Evolutionary conservation across 1,140 invertebrate genomes (phyloP).

Genomic region (Cataglyphis hispanica): DNA sequence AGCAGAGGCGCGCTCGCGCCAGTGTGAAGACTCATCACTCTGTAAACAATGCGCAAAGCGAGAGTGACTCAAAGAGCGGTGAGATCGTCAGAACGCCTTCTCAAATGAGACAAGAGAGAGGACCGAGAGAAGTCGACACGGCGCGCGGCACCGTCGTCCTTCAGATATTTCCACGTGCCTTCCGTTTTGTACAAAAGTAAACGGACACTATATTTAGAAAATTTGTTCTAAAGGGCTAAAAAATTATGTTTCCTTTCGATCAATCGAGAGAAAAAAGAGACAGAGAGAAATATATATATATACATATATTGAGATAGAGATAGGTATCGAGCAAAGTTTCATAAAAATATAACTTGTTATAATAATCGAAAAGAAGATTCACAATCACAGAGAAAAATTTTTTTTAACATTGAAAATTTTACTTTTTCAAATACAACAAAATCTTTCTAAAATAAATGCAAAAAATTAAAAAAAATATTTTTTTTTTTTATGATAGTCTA

Average conservation of each 20-base stretch:
- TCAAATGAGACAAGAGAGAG: slow-evolving; percentile 58
- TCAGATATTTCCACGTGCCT: slow-evolving; percentile 69
- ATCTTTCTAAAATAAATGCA: background rate
- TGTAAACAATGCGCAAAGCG: slow-evolving; percentile 84
- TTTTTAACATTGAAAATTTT: background rate
- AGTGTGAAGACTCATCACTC: slow-evolving; percentile 86
- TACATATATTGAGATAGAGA: no score
- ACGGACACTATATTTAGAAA: slow-evolving; percentile 45
- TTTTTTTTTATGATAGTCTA: background rate
- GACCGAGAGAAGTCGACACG: slow-evolving; percentile 67
- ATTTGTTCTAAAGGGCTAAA: background rate
- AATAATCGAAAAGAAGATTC: background rate
- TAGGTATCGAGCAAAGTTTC: background rate
- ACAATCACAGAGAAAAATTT: background rate
- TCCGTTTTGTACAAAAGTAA: slow-evolving; percentile 27
- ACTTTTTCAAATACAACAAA: background rate
- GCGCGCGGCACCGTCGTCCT: slow-evolving; percentile 64
- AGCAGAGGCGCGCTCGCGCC: slow-evolving; percentile 78
- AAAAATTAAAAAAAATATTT: background rate
- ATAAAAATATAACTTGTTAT: background rate
- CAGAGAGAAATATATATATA: no score
- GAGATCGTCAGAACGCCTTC: slow-evolving; percentile 77
- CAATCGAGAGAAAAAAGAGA: no score
- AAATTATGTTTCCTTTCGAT: background rate
- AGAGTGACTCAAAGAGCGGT: slow-evolving; percentile 81